Base-by-base conservation (phyloP, 2,888 invertebrate species). In the Falcaria lacertinaria region DNA sequence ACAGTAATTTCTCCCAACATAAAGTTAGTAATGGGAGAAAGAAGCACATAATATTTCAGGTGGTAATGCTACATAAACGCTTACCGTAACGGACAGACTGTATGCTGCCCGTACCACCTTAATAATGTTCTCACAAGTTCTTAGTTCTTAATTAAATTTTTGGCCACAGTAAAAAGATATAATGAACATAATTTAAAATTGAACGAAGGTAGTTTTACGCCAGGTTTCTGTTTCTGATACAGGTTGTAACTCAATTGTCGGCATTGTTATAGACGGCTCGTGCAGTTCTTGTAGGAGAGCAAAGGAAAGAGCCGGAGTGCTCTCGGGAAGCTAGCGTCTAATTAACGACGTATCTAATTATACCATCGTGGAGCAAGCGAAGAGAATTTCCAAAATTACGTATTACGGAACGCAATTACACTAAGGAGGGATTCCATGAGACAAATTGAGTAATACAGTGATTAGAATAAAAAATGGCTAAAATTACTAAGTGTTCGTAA, bases 321-420 rank as follows among this genome's bases (percentile, higher is more conserved):
- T 82, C 81, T 80, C 72, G 72, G 69, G 71, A 65, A 71, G 78
- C 75, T 76, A 69, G 72, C 73, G 66, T 75, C 80, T 83, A 83
- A 85, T 85, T 85, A 85, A 79, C 78, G 79, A 82, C 82, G 75
- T 84, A 83, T 84, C 85, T 85, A 83, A 85, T 85, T 83, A 84
- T 81, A 80, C 80, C 75, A 80, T 76, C 76, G 70, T 69, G 59
- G 64, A 66, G 64, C 60, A 59, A 63, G 73, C 69, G 67, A 61
- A 63, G 52, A 70, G 79, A 80, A 79, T 76, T 82, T 80, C 72
- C 81, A 67, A 78, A 83, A 83, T 82, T 83, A 82, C 79, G 77
- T 81, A 80, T 82, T 77, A 80, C 75, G 73, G 71, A 78, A 78
- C 71, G 79, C 74, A 78, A 81, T 81, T 80, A 81, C 72, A 77